Evolutionary conservation across 2,888 invertebrate genomes (phyloP), one percentile per base, ranked within the genome.

Genomic region (Gastracanthus pulcherrimus): DNA sequence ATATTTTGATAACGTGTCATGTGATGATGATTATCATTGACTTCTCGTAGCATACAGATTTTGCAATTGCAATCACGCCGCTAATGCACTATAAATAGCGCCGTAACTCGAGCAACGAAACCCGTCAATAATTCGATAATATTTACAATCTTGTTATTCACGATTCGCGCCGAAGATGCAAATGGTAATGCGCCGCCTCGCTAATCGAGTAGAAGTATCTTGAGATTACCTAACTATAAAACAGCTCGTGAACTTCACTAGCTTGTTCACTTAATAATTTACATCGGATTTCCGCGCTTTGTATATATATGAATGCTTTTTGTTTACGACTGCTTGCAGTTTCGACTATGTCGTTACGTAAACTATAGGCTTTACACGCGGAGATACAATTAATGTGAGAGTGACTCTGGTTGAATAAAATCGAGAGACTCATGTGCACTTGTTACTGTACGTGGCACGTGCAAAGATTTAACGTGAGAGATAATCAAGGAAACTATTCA

Each of bases 231-330:
- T 58, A 74, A 64, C 26, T 0, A 0, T n/a, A n/a, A n/a, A n/a
- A n/a, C 34, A 1, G 3, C n/a, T 26, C 31, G 36, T 5, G 26
- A 1, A 19, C 16, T 16, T 36, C 5, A 58, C 58, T 23, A 7
- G n/a, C n/a, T n/a, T n/a, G n/a, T n/a, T n/a, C n/a, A n/a, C n/a
- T n/a, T n/a, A n/a, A 29, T 60, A 69, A 69, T 60, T 69, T 38
- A 34, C 45, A 64, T 29, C 71, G 48, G 13, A 66, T 71, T 76
- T 76, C 71, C 80, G 80, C n/a, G 71, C 55, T 76, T 70, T 69
- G 41, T 48, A n/a, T n/a, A n/a, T n/a, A n/a, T n/a, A n/a, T n/a
- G n/a, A n/a, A n/a, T n/a, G n/a, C 9, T 11, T 60, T 58, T 58
- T 80, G 41, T 70, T 70, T 62, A 38, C 72, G 19, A 41, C 31